Base-by-base conservation (phyloP, 2,113 vertebrate species). In the Onychostruthus taczanowskii region DNA sequence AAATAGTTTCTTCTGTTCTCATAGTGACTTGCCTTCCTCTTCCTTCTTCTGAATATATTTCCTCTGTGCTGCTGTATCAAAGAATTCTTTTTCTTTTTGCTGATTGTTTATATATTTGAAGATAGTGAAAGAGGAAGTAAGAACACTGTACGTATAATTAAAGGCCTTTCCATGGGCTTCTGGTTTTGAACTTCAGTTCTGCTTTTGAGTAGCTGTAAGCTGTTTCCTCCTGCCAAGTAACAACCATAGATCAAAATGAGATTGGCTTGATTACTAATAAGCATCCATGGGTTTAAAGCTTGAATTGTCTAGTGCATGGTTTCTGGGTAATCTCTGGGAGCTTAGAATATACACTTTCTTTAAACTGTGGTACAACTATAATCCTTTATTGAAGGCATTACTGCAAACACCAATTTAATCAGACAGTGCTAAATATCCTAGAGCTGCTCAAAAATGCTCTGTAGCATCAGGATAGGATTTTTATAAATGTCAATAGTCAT, bases 41-140 rank as follows among this genome's bases (percentile, higher is more conserved):
- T 94, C 92, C 81, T 80, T 92, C 68, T 92, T 93, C 88, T 92
- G 91, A 96, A 93, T 93, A 83, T 74, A 94, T 96, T 96, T 96
- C 90, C 90, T 96, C 96, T 95, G 91, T 93, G 93, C 41, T 80
- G 28, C 62, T 77, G 55, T 95, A 90, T 96, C 94, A 97, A 97
- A 97, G 81, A 94, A 87, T 50, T 87, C 19, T 56, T 88, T 84
- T 91, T 92, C 62, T 88, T 94, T 95, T 79, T 92, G 81, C 63
- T 93, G 84, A 95, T 97, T 96, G 91, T 96, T 97, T 97, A 86
- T 88, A 61, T 93, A 73, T 96, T 92, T 96, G 78, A 87, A 95
- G 91, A 88, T 90, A 83, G 52, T 94, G 95, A 91, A 84, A 94
- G 83, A 96, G 75, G 92, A 83, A 96, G 74, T 73, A 69, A 87